A percentile compares a stretch with the other conserved stretches of the same genome.
These are phyloP conservation scores for Antedon mediterranea DNA, from an alignment of 53 echinoderm and acorn worm species.

Conservation along the genomic window DNA sequence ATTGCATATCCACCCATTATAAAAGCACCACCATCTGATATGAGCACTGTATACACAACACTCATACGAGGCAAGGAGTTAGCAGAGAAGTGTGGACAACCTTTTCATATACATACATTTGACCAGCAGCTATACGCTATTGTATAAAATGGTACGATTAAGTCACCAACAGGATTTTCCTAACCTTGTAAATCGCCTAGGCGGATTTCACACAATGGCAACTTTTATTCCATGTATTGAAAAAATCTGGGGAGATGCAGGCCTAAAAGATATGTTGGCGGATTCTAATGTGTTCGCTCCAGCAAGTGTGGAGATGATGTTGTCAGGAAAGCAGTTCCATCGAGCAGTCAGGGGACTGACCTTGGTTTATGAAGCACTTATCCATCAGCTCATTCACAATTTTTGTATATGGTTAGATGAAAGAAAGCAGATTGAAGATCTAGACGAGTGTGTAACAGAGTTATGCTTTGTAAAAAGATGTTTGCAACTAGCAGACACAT, in stretches of 20 bases:
- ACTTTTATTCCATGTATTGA: conserved; percentile 27
- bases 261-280: conserved; percentile 8
- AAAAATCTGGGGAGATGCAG: conserved; percentile 30
- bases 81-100: conserved; percentile 15
- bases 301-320: conserved; percentile 22
- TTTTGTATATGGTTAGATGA: conserved; percentile 7
- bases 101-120: conserved; percentile 14
- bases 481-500: background rate
- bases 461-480: background rate
- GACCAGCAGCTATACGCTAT: conserved; percentile 28
- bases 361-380: conserved; percentile 14
- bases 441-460: background rate
- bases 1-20: conserved; percentile 18
- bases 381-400: conserved; percentile 1
- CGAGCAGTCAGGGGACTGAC: conserved; percentile 20
- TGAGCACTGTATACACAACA: conserved; percentile 23
- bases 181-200: too few relatives aligned
- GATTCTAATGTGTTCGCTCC: conserved; percentile 25
- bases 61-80: conserved; percentile 8
- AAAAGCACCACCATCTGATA: conserved; percentile 17
- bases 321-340: conserved; percentile 24
- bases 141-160: conserved; percentile 19
- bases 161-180: conserved; percentile 8
- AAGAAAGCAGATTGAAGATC: background rate
- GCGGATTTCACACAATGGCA: conserved; percentile 25